Evolutionary conservation across 2,113 vertebrate genomes (phyloP).

Genomic region (Myanophis thanlyinensis): DNA sequence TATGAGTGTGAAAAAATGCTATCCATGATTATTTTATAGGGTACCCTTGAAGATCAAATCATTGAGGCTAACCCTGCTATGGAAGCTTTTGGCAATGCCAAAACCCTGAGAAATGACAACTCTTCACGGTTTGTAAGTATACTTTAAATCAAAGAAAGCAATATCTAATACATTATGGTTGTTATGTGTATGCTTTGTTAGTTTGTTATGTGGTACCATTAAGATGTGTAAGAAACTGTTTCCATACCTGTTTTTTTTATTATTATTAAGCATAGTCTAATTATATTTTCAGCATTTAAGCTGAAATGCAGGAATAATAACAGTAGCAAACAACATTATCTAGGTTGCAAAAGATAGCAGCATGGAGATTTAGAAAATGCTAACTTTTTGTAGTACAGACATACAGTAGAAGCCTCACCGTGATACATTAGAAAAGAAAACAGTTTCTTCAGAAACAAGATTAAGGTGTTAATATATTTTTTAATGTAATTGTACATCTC

Average conservation of each 20-base stretch:
- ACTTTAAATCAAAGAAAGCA: rapidly evolving
- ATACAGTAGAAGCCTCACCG: neutral
- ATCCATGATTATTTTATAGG: constrained; percentile 64
- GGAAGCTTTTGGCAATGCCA: constrained; percentile 94
- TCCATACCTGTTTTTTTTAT: neutral
- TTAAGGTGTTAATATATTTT: neutral
- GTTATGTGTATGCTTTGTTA: rapidly evolving
- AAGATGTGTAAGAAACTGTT: neutral
- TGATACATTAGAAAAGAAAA: neutral
- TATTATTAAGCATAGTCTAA: neutral
- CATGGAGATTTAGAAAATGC: neutral
- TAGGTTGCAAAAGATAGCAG: neutral
- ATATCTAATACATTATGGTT: rapidly evolving
- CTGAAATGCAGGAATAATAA: neutral
- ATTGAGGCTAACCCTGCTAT: constrained; percentile 96
- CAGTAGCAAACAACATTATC: neutral
- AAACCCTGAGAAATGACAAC: constrained; percentile 93
- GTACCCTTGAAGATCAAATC: constrained; percentile 94
- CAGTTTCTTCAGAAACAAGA: neutral
- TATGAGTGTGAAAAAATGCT: neutral
- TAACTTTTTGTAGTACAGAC: neutral
- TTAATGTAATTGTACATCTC: neutral
- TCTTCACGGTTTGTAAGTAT: constrained; percentile 91
- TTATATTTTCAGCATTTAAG: neutral
- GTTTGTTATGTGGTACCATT: neutral